These are phyloP conservation scores for Ophion costatus DNA, from an alignment of 2,888 invertebrate genomes.

Conservation along the genomic window DNA sequence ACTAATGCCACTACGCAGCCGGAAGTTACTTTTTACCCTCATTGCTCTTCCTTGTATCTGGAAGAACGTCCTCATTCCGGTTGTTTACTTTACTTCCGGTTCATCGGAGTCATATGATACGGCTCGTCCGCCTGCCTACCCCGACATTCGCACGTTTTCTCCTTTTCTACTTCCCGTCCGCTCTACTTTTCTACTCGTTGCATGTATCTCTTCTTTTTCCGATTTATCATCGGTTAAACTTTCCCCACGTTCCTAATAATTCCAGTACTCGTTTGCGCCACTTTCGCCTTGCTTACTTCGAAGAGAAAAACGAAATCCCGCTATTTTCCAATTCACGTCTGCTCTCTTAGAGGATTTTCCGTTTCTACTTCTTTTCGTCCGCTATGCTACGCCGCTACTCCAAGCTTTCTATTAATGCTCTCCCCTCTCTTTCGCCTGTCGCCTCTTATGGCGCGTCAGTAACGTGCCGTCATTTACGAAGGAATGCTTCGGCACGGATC, in stretches of 20 bases:
- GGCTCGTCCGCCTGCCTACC: neutral
- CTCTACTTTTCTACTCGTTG: neutral
- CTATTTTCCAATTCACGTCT: neutral
- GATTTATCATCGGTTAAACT: neutral
- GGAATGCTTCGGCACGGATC: neutral
- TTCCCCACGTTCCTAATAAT: neutral
- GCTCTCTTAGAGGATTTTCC: neutral
- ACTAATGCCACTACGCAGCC: neutral
- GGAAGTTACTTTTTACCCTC: no score
- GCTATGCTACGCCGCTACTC: constrained; percentile 13
- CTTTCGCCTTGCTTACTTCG: neutral
- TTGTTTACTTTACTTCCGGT: neutral
- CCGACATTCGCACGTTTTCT: neutral
- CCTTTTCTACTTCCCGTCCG: constrained; percentile 30
- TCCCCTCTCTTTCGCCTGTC: neutral
- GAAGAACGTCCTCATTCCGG: neutral
- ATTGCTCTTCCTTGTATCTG: neutral
- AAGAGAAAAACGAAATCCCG: neutral
- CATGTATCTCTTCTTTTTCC: neutral
- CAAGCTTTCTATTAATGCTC: constrained; percentile 15
- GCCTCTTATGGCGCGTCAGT: constrained; percentile 10
- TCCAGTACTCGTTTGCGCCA: neutral
- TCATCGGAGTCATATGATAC: neutral
- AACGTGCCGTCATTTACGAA: constrained; percentile 19
- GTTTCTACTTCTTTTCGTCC: constrained; percentile 33